Evolutionary conservation across 2,888 invertebrate species (phyloP), one percentile per base, ranked within the genome.

Genomic region (Pseudanteris insignis): DNA sequence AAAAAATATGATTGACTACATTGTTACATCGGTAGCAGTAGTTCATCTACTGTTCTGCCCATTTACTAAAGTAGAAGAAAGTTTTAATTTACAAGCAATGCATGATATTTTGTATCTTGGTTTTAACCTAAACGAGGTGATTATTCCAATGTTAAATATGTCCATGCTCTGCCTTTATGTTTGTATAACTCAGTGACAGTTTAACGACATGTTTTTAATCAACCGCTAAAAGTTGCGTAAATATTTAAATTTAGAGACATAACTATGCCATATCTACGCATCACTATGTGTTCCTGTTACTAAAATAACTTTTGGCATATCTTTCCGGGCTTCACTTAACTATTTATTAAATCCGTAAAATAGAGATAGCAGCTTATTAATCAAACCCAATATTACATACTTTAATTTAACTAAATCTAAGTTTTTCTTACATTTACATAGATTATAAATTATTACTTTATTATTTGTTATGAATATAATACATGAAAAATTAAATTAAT

Each of bases 1-100:
- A n/a, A 12, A 10, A 21, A 48, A 53, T 37, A 63, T 63, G 62
- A 91, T 92, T 90, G 88, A 89, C 78, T 85, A 88, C 74, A 82
- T 91, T 78, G 81, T 91, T 71, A 86, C 89, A 77, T 81, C 91
- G 67, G 84, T 91, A 70, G 90, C 91, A 58, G 85, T 88, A 69
- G 86, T 90, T 69, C 92, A 94, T 80, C 82, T 96, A 54, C 79
- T 94, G 63, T 85, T 91, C 70, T 95, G 96, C 75, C 98, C 98
- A 43, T 97, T 90, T 79, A 97, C 96, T 2, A 98, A 99, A 88
- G 99, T 99, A 40, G 99, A 99, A 82, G 99, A 99, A 83, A 98
- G 97, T 82, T 99, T 99, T 81, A 98, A 97, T 83, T 84, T 97
- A 54, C 99, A 99, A 83, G 98, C 99, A 12, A 91, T 92, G 80